phyloP scores from a whole-genome alignment of 2,888 invertebrate genomes.

The Drosophila merina region DNA sequence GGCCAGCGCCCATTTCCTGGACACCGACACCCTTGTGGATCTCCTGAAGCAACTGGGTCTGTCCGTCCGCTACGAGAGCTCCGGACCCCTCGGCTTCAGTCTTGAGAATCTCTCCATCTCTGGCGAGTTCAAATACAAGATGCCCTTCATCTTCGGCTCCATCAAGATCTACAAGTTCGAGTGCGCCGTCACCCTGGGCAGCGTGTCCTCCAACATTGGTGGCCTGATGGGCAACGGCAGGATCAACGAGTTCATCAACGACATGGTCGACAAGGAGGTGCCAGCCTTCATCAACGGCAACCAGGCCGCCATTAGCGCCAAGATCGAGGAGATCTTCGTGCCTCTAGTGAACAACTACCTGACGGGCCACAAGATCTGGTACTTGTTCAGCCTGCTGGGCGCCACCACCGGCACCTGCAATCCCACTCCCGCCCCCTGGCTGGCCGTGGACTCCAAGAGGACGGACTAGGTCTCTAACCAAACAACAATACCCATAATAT shows the following conservation, averaged over 20 bases:
- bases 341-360: conserved; percentile 69
- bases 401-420: conserved; percentile 52
- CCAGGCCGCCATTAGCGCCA: conserved; percentile 69
- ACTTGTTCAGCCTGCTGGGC: conserved; percentile 51
- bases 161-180: conserved; percentile 80
- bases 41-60: conserved; percentile 69
- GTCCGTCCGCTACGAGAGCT: conserved; percentile 72
- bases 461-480: conserved; percentile 8
- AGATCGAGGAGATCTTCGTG: conserved; percentile 66
- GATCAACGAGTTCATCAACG: conserved; percentile 70
- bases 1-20: conserved; percentile 63
- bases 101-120: conserved; percentile 72
- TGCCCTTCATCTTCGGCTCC: conserved; percentile 79
- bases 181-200: conserved; percentile 65
- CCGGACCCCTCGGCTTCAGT: conserved; percentile 72
- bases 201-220: conserved; percentile 74
- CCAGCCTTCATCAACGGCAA: conserved; percentile 69
- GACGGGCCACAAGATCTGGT: conserved; percentile 80
- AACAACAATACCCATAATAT: background rate
- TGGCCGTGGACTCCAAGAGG: conserved; percentile 46
- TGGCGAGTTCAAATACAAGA: conserved; percentile 81
- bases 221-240: conserved; percentile 78
- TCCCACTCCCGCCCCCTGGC: conserved; percentile 79
- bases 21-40: conserved; percentile 71
- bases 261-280: conserved; percentile 68